These are phyloP conservation scores for Promerops cafer DNA, from an alignment of 2,113 vertebrate species.

Conservation along the genomic window DNA sequence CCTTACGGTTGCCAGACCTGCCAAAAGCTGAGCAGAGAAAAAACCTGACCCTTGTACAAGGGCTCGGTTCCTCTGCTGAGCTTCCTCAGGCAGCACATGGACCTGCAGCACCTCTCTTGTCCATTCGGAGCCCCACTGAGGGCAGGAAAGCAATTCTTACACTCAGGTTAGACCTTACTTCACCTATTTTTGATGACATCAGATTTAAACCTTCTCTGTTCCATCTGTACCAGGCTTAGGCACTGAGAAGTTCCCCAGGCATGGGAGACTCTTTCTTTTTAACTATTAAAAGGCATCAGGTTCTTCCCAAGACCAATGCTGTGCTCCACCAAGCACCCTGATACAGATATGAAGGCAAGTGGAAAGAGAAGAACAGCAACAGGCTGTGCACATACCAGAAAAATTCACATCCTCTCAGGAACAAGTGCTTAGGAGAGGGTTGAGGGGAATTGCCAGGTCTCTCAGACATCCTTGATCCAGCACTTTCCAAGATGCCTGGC, in stretches of 20 bases:
- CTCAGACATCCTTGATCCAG: background rate
- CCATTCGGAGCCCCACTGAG: background rate
- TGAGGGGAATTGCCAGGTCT: background rate
- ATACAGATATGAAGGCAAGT: background rate
- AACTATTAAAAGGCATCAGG: background rate
- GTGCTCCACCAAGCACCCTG: background rate
- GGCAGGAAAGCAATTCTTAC: background rate
- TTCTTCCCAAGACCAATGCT: background rate
- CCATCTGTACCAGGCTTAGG: background rate
- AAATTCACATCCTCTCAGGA: background rate
- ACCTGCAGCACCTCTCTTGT: background rate
- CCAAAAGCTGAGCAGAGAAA: background rate
- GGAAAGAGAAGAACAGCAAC: background rate
- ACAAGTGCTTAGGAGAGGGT: background rate
- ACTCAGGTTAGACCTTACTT: background rate
- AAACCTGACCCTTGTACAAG: background rate
- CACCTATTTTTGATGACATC: background rate
- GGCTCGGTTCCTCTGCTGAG: background rate
- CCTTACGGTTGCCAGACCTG: background rate
- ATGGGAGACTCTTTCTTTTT: background rate
- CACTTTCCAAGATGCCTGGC: background rate
- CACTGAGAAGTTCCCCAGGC: background rate
- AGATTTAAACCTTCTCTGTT: background rate
- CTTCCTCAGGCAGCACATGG: background rate
- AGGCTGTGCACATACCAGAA: background rate